Percentiles rank a stretch among this genome's conserved stretches.
phyloP scores from a whole-genome alignment of 2,888 invertebrate species.

The Zygothrica quintamaculata region DNA sequence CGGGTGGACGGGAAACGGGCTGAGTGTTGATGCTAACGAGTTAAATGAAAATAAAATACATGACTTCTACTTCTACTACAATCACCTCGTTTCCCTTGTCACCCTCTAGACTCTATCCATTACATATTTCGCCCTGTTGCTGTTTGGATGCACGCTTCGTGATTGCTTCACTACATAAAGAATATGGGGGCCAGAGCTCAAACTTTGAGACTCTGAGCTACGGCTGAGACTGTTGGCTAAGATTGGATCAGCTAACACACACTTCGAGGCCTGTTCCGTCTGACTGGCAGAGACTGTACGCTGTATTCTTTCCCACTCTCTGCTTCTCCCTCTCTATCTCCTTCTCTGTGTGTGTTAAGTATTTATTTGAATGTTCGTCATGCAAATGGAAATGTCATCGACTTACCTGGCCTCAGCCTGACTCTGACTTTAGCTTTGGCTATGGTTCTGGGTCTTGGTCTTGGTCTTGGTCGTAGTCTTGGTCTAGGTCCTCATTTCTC shows the following conservation, averaged over 20 bases:
- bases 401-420: conserved; percentile 8
- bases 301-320: too few species aligned
- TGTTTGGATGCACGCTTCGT: conserved; percentile 18
- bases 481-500: conserved; percentile 36
- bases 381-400: conserved; percentile 36
- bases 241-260: too few species aligned
- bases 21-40: conserved; percentile 68
- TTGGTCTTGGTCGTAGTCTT: conserved; percentile 29
- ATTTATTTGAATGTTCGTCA: conserved; percentile 27
- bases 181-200: neutral
- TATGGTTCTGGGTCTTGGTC: conserved; percentile 9
- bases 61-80: conserved; percentile 32
- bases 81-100: too few species aligned
- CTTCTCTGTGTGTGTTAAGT: too few species aligned
- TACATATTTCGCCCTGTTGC: too few species aligned
- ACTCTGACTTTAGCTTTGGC: too few species aligned
- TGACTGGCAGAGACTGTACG: conserved; percentile 11
- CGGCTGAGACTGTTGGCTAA: too few species aligned
- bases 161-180: conserved; percentile 21
- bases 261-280: too few species aligned
- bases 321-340: too few species aligned
- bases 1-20: neutral
- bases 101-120: too few species aligned
- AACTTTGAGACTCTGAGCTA: too few species aligned
- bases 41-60: conserved; percentile 64